These are phyloP conservation scores for Drosophila arizonae DNA, from an alignment of 1,140 invertebrate genomes.

Conservation along the genomic window DNA sequence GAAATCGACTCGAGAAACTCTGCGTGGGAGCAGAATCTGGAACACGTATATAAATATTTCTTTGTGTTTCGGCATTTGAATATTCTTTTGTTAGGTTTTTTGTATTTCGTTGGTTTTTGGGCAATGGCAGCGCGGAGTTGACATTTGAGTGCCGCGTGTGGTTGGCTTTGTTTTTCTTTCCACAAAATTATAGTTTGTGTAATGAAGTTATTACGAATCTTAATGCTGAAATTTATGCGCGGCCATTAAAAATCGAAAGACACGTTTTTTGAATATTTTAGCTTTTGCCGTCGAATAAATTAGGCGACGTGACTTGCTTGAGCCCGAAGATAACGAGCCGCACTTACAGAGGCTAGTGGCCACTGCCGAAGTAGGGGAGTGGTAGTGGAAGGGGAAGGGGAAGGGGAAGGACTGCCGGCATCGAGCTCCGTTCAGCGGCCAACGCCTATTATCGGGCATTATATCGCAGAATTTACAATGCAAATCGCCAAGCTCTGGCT, in stretches of 20 bases:
- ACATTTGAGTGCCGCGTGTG: slow-evolving; percentile 45
- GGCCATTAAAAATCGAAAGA: slow-evolving; percentile 79
- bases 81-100: slow-evolving; percentile 22
- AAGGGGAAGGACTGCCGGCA: background rate
- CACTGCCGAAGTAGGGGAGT: background rate
- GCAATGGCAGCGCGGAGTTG: slow-evolving; percentile 28
- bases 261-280: slow-evolving; percentile 80
- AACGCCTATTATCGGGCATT: slow-evolving; percentile 60
- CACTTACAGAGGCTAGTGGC: slow-evolving; percentile 2
- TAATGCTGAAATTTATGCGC: slow-evolving; percentile 80
- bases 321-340: slow-evolving; percentile 67
- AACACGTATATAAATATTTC: slow-evolving; percentile 10
- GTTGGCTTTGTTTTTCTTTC: slow-evolving; percentile 28
- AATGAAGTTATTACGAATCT: slow-evolving; percentile 80
- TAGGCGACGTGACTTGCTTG: slow-evolving; percentile 79
- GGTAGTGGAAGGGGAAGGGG: background rate
- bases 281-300: slow-evolving; percentile 65
- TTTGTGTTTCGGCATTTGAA: slow-evolving; percentile 23
- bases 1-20: background rate
- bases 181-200: slow-evolving; percentile 72
- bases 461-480: slow-evolving; percentile 71
- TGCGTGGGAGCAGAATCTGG: background rate
- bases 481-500: slow-evolving; percentile 57
- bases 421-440: slow-evolving; percentile 12
- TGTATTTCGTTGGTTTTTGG: background rate